Base-by-base conservation (phyloP, 2,888 invertebrate species). In the Tryphoninae sp. region DNA sequence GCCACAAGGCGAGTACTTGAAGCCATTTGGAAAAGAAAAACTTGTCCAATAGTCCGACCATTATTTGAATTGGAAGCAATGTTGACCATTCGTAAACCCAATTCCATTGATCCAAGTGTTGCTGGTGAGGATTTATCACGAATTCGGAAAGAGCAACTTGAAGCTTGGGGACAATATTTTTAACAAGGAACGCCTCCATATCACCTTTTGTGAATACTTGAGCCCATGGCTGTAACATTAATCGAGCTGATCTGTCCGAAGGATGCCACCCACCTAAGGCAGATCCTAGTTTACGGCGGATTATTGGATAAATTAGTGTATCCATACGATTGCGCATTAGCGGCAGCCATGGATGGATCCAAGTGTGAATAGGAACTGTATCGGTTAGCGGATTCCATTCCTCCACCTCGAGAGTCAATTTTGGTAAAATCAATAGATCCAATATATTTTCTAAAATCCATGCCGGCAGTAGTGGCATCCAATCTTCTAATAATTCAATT, bases 261-360 rank as follows among this genome's bases (percentile, higher is more conserved):
- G 99, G 98, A 93, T 98, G 97, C 99, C 99, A 99, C 73, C 96
- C 96, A n/a, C 95, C 94, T 83, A 99, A 93, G 11, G 99, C 99
- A 51, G 94, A 94, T 42, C 97, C 96, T 68, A 99, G 93, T 90
- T 99, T 99, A 71, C 98, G 96, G 61, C 99, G 94, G 86, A 99
- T 98, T 59, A 96, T 95, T 0, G 98, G 97, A 93, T 98, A 98
- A 49, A 98, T 95, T 0, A 93, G 92, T 0, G 93, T 92, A 26
- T 94, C 93, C 68, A 95, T 91, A 23, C 94, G 93, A 83, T 91
- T 89, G 13, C 92, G 96, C 89, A 98, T 94, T 7, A 97, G 92
- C 0, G 96, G 96, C 80, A 98, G 95, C 99, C 99, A 99, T 0
- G 99, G 99, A 91, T 98, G 96, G 81, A 99, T 95, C 99, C 99